Evolutionary conservation across 2,797 vertebrate species (phyloP).

Genomic region (Pempheris klunzingeri): DNA sequence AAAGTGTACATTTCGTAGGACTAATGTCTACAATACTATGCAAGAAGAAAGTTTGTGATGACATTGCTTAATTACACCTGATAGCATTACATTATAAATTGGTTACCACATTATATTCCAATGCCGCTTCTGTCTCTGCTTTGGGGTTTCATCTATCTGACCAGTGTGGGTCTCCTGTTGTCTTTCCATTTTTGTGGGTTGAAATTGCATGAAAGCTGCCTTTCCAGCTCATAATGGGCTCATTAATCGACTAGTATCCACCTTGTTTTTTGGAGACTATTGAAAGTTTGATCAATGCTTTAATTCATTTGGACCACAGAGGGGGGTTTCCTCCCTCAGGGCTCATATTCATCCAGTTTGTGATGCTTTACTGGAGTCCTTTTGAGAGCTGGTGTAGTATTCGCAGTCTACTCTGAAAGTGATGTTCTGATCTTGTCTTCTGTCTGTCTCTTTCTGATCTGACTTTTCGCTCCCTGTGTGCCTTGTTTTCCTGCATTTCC

Average conservation of each 20-base stretch:
- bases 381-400: conserved; percentile 27
- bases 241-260: conserved; percentile 53
- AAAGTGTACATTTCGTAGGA: not conserved
- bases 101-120: not conserved
- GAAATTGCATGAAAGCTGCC: conserved; percentile 22
- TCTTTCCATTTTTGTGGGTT: not conserved
- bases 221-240: conserved; percentile 40
- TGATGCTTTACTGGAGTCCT: conserved; percentile 13
- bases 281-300: conserved; percentile 60
- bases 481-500: conserved; percentile 7
- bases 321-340: conserved; percentile 41
- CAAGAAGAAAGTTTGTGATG: not conserved
- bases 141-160: not conserved
- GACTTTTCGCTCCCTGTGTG: conserved; percentile 9
- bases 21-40: not conserved
- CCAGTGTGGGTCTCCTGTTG: not conserved
- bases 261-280: conserved; percentile 42
- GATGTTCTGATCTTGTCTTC: conserved; percentile 21
- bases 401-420: conserved; percentile 42
- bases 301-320: conserved; percentile 56
- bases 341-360: conserved; percentile 28
- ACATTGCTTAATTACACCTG: not conserved
- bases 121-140: not conserved
- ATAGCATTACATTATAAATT: not conserved
- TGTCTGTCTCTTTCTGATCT: conserved; percentile 42